Evolutionary conservation across 2,113 vertebrate genomes (phyloP).

Genomic region (Ptychochromis oligacanthus): DNA sequence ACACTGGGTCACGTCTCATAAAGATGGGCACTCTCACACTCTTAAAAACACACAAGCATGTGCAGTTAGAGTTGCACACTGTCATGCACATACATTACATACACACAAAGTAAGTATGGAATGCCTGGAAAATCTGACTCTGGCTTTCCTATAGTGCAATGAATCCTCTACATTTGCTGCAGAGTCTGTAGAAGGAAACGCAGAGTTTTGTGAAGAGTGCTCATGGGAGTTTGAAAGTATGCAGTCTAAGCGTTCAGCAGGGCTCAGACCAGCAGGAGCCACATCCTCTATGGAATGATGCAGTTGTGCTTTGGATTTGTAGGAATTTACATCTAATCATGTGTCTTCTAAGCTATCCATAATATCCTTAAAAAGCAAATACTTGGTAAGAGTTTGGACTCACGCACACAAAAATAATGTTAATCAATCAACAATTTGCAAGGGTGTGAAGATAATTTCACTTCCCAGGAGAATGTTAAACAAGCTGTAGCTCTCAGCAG

Average conservation of each 20-base stretch:
- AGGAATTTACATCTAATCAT: constrained; percentile 58
- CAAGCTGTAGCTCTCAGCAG: constrained; percentile 67
- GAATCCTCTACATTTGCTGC: constrained; percentile 50
- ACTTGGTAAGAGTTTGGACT: constrained; percentile 20
- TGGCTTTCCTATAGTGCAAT: constrained; percentile 44
- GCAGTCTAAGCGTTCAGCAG: constrained; percentile 56
- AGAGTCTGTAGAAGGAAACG: constrained; percentile 66
- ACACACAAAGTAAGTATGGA: constrained; percentile 6
- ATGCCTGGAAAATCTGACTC: constrained; percentile 56
- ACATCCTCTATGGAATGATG: constrained; percentile 48
- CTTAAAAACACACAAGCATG: constrained; percentile 19
- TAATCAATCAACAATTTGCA: constrained; percentile 69
- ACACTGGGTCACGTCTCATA: constrained; percentile 13
- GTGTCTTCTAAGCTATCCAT: constrained; percentile 16
- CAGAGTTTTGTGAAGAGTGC: constrained; percentile 55
- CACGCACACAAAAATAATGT: constrained; percentile 37
- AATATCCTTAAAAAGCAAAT: constrained; percentile 26
- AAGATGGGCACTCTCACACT: constrained; percentile 16
- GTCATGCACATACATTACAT: constrained; percentile 28
- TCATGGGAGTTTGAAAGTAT: constrained; percentile 75
- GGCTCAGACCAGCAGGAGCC: constrained; percentile 64
- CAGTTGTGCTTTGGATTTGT: constrained; percentile 37
- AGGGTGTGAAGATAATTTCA: constrained; percentile 69
- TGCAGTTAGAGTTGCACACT: neutral
- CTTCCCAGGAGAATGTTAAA: constrained; percentile 74